These are phyloP conservation scores for Macrotus californicus DNA, from an alignment of 2,113 vertebrate species.

Conservation along the genomic window DNA sequence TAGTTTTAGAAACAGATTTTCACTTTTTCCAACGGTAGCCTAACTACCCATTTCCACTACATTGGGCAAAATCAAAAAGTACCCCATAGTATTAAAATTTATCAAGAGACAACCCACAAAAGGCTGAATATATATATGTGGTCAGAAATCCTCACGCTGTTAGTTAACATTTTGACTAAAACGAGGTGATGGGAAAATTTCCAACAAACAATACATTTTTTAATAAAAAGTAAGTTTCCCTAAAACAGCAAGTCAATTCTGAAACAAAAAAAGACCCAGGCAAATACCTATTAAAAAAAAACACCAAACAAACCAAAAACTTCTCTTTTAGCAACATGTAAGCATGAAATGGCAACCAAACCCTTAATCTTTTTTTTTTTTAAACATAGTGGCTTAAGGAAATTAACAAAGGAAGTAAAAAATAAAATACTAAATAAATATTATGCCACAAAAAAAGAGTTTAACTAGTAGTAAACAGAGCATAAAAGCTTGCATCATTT, in stretches of 20 bases:
- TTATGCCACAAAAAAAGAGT: neutral
- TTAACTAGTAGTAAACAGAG: neutral
- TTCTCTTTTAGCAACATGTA: neutral
- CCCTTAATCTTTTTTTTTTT: neutral
- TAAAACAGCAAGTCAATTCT: neutral
- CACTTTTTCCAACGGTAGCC: neutral
- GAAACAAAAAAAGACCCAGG: neutral
- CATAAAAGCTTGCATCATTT: neutral
- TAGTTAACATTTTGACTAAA: conserved; percentile 29
- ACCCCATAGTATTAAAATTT: neutral
- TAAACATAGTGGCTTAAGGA: neutral
- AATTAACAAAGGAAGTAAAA: neutral
- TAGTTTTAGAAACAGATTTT: conserved; percentile 28
- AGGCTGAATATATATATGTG: neutral
- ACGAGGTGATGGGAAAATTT: neutral
- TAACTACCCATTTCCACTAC: neutral
- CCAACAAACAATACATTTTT: conserved; percentile 5
- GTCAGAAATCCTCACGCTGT: neutral
- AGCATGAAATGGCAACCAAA: neutral
- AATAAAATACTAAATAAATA: neutral
- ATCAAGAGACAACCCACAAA: neutral
- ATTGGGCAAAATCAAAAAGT: neutral
- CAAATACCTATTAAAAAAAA: neutral
- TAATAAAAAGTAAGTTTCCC: neutral
- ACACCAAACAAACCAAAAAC: neutral